A percentile compares a stretch with the other conserved stretches of the same genome.
Conservation (phyloP, 2,888 invertebrate genomes). For the Xestia sexstrigata region DNA sequence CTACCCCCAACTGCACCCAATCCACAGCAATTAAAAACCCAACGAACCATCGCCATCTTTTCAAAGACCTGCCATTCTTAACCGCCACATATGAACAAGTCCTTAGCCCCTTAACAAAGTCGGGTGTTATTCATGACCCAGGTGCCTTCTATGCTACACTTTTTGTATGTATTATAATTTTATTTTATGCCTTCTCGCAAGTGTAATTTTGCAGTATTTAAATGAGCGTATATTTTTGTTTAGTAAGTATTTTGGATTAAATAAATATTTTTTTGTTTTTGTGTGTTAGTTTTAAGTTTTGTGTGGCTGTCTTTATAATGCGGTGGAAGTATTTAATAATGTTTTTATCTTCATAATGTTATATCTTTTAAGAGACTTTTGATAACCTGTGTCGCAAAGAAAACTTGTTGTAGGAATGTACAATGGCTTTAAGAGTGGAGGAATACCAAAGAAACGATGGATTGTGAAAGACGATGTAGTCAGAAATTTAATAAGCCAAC, state of each 20-base stretch:
- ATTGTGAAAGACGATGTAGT: neutral
- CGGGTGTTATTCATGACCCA: slow-evolving; percentile 71
- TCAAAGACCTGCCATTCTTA: slow-evolving; percentile 21
- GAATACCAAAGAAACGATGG: neutral
- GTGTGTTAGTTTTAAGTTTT: slow-evolving; percentile 24
- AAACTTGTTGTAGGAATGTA: neutral
- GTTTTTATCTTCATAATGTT: too few species aligned
- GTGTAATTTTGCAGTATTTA: slow-evolving; percentile 63
- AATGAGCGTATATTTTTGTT: slow-evolving; percentile 64
- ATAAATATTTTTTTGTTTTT: slow-evolving; percentile 32
- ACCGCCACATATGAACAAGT: slow-evolving; percentile 46
- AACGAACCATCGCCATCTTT: neutral
- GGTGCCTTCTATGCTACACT: slow-evolving; percentile 71
- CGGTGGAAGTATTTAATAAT: neutral
- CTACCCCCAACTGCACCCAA: neutral
- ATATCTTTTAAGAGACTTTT: too few species aligned
- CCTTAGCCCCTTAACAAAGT: slow-evolving; percentile 67
- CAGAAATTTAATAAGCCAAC: too few species aligned
- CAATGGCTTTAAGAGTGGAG: neutral
- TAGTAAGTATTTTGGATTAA: slow-evolving; percentile 46
- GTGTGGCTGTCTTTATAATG: neutral
- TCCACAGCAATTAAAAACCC: neutral
- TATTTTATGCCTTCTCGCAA: slow-evolving; percentile 61
- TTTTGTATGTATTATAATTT: slow-evolving; percentile 69
- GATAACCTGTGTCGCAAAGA: neutral